phyloP scores from a whole-genome alignment of 2,888 invertebrate genomes.

The Atherix ibis region DNA sequence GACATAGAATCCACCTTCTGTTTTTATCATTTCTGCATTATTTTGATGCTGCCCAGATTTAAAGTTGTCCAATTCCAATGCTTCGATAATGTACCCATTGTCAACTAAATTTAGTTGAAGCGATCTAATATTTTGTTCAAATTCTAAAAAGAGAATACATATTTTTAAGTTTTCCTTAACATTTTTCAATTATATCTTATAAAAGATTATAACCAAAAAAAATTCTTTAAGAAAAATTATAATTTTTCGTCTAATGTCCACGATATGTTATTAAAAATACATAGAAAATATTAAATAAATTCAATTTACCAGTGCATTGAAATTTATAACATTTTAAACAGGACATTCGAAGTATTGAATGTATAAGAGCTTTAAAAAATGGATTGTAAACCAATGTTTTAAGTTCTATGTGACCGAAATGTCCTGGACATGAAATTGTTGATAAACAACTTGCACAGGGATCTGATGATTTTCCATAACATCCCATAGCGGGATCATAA shows the following conservation, averaged over 20 bases:
- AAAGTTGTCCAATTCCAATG: slow-evolving; percentile 45
- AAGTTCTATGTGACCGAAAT: slow-evolving; percentile 87
- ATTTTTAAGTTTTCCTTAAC: not conserved
- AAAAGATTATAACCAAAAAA: no score
- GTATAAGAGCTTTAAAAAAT: slow-evolving; percentile 61
- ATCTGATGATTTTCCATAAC: slow-evolving; percentile 33
- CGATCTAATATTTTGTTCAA: slow-evolving; percentile 24
- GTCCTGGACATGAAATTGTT: slow-evolving; percentile 64
- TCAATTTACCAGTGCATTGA: slow-evolving; percentile 44
- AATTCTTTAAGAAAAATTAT: no score
- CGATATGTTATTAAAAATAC: not conserved
- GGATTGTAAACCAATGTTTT: slow-evolving; percentile 85
- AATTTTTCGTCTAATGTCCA: no score
- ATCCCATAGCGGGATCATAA: slow-evolving; percentile 72
- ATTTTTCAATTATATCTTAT: no score
- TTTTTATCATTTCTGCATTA: slow-evolving; percentile 18
- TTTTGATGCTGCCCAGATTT: slow-evolving; percentile 28
- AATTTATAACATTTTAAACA: slow-evolving; percentile 56
- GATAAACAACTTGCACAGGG: slow-evolving; percentile 67
- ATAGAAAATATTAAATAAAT: not conserved
- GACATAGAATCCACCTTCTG: slow-evolving; percentile 24
- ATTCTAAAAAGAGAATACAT: slow-evolving; percentile 22
- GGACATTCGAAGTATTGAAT: slow-evolving; percentile 46
- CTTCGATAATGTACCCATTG: slow-evolving; percentile 54
- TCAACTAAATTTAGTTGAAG: slow-evolving; percentile 60